Evolutionary conservation across 2,113 vertebrate species (phyloP).

Genomic region (Archocentrus centrarchus): DNA sequence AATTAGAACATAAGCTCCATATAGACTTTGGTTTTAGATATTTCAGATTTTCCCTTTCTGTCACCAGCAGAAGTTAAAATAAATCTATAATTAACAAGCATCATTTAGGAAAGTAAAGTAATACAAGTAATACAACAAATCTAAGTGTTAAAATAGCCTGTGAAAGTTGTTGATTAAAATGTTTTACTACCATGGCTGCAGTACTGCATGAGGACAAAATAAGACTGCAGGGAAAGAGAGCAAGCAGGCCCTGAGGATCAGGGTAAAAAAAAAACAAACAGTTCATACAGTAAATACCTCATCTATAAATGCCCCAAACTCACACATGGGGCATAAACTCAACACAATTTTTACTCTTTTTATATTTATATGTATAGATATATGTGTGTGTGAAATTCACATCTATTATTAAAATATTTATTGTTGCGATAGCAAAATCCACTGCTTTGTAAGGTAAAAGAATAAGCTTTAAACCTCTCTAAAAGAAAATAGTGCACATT

Average conservation of each 20-base stretch:
- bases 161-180: constrained; percentile 26
- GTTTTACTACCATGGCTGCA: constrained; percentile 27
- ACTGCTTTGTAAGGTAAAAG: constrained; percentile 64
- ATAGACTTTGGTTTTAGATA: constrained; percentile 69
- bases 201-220: constrained; percentile 40
- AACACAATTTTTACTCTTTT: constrained; percentile 36
- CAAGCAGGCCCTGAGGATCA: constrained; percentile 47
- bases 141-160: constrained; percentile 24
- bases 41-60: constrained; percentile 61
- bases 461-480: constrained; percentile 80
- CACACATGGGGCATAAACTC: constrained; percentile 46
- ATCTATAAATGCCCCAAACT: constrained; percentile 45
- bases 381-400: constrained; percentile 61
- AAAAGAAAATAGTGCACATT: constrained; percentile 88
- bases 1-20: constrained; percentile 44
- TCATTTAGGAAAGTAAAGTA: constrained; percentile 23
- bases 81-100: constrained; percentile 38
- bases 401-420: constrained; percentile 77
- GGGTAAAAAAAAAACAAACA: constrained; percentile 35
- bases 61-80: constrained; percentile 62
- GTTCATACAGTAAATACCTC: constrained; percentile 54
- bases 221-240: constrained; percentile 39
- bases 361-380: background rate
- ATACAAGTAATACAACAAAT: constrained; percentile 29
- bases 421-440: constrained; percentile 65